Conservation (phyloP, 64 coral and sea anemone genomes). For the Catalaphyllia jardinei region DNA sequence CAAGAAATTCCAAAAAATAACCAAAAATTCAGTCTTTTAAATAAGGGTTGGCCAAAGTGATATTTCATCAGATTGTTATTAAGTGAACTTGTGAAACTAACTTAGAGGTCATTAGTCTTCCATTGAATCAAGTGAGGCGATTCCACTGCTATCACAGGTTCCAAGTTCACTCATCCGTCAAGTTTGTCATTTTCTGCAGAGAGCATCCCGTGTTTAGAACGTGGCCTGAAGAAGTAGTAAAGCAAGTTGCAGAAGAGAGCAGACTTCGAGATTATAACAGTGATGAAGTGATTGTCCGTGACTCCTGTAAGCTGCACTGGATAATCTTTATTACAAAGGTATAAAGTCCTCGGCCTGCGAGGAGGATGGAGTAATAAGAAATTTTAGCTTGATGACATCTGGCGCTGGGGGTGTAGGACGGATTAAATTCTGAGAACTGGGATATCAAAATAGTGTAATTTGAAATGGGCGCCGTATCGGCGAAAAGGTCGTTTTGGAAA, state of each 20-base stretch:
- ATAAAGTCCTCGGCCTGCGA: neutral
- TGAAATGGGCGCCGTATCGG: no score
- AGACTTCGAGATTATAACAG: constrained; percentile 79
- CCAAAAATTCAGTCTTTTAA: no score
- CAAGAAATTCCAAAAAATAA: no score
- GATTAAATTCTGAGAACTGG: no score
- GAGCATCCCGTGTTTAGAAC: constrained; percentile 64
- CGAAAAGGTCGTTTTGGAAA: no score
- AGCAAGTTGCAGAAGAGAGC: constrained; percentile 73
- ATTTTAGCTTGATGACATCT: neutral
- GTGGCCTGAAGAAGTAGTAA: constrained; percentile 65
- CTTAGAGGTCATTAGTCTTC: no score
- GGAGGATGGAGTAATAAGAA: neutral
- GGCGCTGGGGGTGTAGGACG: no score
- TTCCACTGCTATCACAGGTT: neutral
- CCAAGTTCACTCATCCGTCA: neutral
- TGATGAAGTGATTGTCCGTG: constrained; percentile 79
- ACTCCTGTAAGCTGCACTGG: constrained; percentile 62
- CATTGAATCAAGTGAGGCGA: no score
- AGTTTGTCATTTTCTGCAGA: constrained; percentile 11
- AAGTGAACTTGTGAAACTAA: no score
- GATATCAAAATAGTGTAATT: no score
- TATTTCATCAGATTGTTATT: no score
- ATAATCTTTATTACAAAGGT: constrained; percentile 83
- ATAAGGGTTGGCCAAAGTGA: no score